A percentile compares a stretch with the other conserved stretches of the same genome.
phyloP scores from a whole-genome alignment of 2,797 vertebrate species.

The Gambusia yucatana region DNA sequence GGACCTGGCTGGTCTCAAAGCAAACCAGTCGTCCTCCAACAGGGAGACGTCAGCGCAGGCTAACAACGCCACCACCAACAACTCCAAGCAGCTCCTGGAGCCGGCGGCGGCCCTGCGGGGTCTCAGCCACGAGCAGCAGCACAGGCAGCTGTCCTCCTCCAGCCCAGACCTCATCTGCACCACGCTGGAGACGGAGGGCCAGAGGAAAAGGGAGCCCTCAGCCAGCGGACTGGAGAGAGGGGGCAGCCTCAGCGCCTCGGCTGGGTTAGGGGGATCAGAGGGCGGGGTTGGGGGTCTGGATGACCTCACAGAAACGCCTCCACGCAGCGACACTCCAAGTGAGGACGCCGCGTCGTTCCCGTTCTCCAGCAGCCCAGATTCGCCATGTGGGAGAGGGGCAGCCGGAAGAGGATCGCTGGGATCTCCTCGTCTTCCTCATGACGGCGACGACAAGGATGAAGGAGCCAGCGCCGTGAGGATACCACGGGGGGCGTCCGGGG shows the following conservation, averaged over 20 bases:
- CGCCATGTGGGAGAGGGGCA: conserved; percentile 81
- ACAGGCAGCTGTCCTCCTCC: conserved; percentile 87
- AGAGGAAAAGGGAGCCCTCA: conserved; percentile 71
- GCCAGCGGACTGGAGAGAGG: conserved; percentile 72
- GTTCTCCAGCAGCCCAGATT: conserved; percentile 89
- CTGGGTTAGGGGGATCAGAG: conserved; percentile 69
- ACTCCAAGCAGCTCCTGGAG: conserved; percentile 80
- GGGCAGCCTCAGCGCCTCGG: conserved; percentile 77
- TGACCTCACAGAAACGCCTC: conserved; percentile 79
- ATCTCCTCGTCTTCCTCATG: conserved; percentile 79
- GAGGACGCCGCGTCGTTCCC: conserved; percentile 87
- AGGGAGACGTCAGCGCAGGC: conserved; percentile 67
- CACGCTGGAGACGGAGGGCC: conserved; percentile 79
- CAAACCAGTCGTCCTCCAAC: conserved; percentile 70
- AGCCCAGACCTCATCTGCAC: conserved; percentile 91
- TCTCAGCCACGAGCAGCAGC: conserved; percentile 84
- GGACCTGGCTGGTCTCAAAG: conserved; percentile 85
- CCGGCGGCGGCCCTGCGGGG: conserved; percentile 78
- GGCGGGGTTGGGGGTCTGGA: conserved; percentile 73
- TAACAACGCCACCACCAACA: conserved; percentile 61
- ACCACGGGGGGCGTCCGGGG: conserved; percentile 78
- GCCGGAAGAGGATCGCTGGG: conserved; percentile 78
- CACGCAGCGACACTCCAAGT: conserved; percentile 86
- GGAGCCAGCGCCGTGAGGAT: conserved; percentile 76
- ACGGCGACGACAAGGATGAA: conserved; percentile 81